phyloP scores from a whole-genome alignment of 2,113 vertebrate species.

The Podarcis raffonei region DNA sequence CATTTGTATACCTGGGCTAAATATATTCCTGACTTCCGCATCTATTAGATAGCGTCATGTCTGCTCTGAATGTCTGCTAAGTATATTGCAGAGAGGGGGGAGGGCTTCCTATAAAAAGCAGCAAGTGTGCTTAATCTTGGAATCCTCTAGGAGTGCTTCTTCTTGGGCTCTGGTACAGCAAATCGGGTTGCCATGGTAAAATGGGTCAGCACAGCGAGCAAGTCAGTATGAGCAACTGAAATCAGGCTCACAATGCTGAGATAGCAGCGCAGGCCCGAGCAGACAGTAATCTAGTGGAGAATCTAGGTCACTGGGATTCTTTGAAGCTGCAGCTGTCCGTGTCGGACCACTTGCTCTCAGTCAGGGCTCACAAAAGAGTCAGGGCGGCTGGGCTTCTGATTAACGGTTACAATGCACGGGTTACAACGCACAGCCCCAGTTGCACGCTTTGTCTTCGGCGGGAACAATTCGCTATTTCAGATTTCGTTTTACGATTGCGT shows the following conservation, averaged over 20 bases:
- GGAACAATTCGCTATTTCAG: constrained; percentile 64
- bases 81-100: constrained; percentile 14
- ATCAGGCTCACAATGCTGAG: constrained; percentile 66
- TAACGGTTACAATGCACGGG: not conserved
- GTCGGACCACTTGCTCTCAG: constrained; percentile 64
- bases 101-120: constrained; percentile 39
- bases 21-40: constrained; percentile 49
- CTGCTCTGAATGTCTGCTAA: constrained; percentile 49
- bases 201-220: constrained; percentile 83
- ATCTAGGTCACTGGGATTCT: constrained; percentile 91
- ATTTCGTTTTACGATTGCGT: constrained; percentile 60
- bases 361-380: constrained; percentile 63
- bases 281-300: constrained; percentile 82
- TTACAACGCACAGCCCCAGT: constrained; percentile 14
- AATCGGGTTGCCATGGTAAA: constrained; percentile 86
- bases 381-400: constrained; percentile 54
- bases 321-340: constrained; percentile 77
- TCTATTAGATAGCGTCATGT: constrained; percentile 55
- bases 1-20: constrained; percentile 50
- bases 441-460: constrained; percentile 60
- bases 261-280: constrained; percentile 69
- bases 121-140: constrained; percentile 69
- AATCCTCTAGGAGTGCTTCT: constrained; percentile 71
- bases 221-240: constrained; percentile 78
- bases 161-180: constrained; percentile 62